These are phyloP conservation scores for Campaea margaritaria DNA, from an alignment of 2,888 invertebrate species.

Conservation along the genomic window DNA sequence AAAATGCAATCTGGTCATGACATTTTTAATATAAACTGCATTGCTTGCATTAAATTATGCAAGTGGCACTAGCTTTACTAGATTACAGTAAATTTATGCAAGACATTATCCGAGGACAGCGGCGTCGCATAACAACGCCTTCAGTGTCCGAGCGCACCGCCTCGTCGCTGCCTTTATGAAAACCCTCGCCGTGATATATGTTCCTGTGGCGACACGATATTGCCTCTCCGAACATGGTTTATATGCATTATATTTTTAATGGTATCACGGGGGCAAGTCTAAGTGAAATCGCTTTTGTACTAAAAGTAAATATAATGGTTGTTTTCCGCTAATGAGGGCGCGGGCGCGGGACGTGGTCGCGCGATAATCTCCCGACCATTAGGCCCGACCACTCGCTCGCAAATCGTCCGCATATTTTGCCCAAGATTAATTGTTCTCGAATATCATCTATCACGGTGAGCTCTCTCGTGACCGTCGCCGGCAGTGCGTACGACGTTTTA, in stretches of 20 bases:
- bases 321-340: conserved; percentile 76
- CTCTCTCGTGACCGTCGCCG: conserved; percentile 80
- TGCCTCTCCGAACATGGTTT: conserved; percentile 67
- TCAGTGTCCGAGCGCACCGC: conserved; percentile 73
- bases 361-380: conserved; percentile 82
- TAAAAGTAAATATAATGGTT: conserved; percentile 57
- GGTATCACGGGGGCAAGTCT: conserved; percentile 34
- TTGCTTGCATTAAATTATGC: conserved; percentile 75
- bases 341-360: conserved; percentile 67
- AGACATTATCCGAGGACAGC: conserved; percentile 81
- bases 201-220: conserved; percentile 74
- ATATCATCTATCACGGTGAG: conserved; percentile 85
- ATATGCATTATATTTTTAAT: conserved; percentile 66
- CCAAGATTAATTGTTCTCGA: conserved; percentile 85
- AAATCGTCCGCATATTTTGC: conserved; percentile 85
- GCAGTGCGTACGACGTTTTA: conserved; percentile 79
- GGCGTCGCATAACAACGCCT: conserved; percentile 81
- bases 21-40: conserved; percentile 63
- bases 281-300: conserved; percentile 37
- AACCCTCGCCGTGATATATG: conserved; percentile 77
- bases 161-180: conserved; percentile 75
- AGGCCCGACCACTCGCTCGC: conserved; percentile 83
- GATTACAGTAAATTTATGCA: conserved; percentile 83
- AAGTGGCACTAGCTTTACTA: conserved; percentile 75
- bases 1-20: conserved; percentile 51